These are phyloP conservation scores for Lucifuga dentata DNA, from an alignment of 2,113 vertebrate species.

Conservation along the genomic window DNA sequence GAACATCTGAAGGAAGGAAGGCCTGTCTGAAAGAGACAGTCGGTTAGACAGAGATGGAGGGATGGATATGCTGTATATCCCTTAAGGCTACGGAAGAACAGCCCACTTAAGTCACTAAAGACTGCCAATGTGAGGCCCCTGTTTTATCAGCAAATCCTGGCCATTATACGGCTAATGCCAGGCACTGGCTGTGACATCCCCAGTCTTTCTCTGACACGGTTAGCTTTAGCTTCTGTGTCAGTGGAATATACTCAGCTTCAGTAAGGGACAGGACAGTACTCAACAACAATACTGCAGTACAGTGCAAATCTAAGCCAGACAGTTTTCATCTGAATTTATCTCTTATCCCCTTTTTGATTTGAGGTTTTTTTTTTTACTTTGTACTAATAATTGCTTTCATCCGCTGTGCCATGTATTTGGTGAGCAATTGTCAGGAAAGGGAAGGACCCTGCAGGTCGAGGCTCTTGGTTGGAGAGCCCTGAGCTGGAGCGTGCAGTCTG, in stretches of 20 bases:
- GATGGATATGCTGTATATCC: slow-evolving; percentile 68
- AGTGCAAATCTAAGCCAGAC: no score
- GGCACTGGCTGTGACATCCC: slow-evolving; percentile 77
- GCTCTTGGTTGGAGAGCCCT: no score
- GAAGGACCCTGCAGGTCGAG: no score
- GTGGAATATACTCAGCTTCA: slow-evolving; percentile 49
- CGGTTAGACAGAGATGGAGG: slow-evolving; percentile 42
- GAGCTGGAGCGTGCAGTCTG: no score
- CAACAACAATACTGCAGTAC: no score
- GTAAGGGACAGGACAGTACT: slow-evolving; percentile 23
- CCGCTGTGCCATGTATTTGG: no score
- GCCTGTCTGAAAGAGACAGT: slow-evolving; percentile 34
- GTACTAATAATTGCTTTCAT: no score
- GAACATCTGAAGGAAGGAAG: slow-evolving; percentile 17
- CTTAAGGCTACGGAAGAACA: slow-evolving; percentile 66
- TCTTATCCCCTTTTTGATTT: no score
- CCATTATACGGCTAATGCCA: slow-evolving; percentile 79
- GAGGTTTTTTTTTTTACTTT: no score
- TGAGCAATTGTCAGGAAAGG: no score
- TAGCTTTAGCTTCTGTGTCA: slow-evolving; percentile 65
- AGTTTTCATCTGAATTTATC: no score
- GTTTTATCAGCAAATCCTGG: slow-evolving; percentile 83
- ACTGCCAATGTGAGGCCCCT: slow-evolving; percentile 70
- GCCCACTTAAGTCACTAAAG: slow-evolving; percentile 76
- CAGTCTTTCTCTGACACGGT: slow-evolving; percentile 63